Base-by-base conservation (phyloP, 2,888 invertebrate species). In the Lasioglossum leucozonium region DNA sequence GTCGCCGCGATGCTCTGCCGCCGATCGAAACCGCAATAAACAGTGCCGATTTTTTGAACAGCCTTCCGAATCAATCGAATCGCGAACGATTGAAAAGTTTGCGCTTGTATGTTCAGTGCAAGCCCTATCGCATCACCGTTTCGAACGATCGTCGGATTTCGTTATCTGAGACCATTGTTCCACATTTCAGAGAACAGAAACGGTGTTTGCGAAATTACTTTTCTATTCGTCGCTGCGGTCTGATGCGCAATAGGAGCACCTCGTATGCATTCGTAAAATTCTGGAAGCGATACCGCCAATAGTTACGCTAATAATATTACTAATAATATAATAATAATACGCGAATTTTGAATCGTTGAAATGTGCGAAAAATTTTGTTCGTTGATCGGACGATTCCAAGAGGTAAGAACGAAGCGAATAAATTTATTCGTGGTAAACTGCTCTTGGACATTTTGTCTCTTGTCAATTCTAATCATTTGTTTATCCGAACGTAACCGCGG, bases 11-110 rank as follows among this genome's bases (percentile, higher is more conserved):
- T 55, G 51, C 51, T 2, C 51, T 55, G 51, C n/a, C 51, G 10
- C 10, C 62, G 58, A 62, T 62, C 42, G 30, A 58, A 77, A 18
- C 55, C 58, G 26, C 62, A 62, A 62, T 62, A 30, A 30, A 51
- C 22, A 22, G 22, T 51, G 10, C 3, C 51, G 8, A 51, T n/a
- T 22, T 22, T 10, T 51, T 3, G 30, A 62, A 13, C 30, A 30
- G 30, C 16, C 30, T 18, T 30, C 5, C 5, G 26, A 58, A 58
- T 26, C 30, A 16, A 62, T 62, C 30, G 62, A 16, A 30, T 30
- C 16, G 62, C 16, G 30, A 62, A 22, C 55, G 62, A 62, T 62
- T 62, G 30, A 30, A 62, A 62, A 30, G 11, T 26, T 26, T 51
- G n/a, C 11, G 55, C 26, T 13, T 11, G 55, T n/a, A 22, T 22